Conservation (phyloP, 2,888 invertebrate genomes). For the Drosophila parthenogenetica region DNA sequence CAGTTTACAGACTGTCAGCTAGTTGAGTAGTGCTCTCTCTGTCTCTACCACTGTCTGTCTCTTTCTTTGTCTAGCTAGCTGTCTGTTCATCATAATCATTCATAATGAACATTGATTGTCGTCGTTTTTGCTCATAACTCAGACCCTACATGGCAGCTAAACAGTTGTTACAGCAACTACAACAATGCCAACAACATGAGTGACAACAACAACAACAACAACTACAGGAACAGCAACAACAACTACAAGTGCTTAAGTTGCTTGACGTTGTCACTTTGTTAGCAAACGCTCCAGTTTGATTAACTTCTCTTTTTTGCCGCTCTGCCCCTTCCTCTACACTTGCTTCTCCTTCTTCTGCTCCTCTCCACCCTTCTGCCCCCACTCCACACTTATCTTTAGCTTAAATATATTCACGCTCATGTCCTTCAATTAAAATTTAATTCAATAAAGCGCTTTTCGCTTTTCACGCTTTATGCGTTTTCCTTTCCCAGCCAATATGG, state of each 20-base stretch:
- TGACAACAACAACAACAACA: slow-evolving; percentile 1
- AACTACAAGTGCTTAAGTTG: slow-evolving; percentile 36
- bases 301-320: slow-evolving; percentile 3
- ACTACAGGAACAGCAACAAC: slow-evolving; percentile 1
- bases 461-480: slow-evolving; percentile 34
- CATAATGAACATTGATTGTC: slow-evolving; percentile 63
- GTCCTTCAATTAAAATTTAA: slow-evolving; percentile 79
- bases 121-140: slow-evolving; percentile 53
- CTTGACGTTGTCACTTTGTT: slow-evolving; percentile 24
- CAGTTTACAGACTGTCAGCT: neutral
- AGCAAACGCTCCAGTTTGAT: slow-evolving; percentile 29
- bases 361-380: too few species aligned
- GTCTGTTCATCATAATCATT: slow-evolving; percentile 73
- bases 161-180: slow-evolving; percentile 48
- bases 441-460: slow-evolving; percentile 69
- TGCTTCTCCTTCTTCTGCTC: neutral
- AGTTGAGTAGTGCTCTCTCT: neutral
- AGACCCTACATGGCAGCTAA: slow-evolving; percentile 48
- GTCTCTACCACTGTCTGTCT: neutral
- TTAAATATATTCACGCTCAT: slow-evolving; percentile 66
- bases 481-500: slow-evolving; percentile 57
- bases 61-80: neutral
- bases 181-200: slow-evolving; percentile 11
- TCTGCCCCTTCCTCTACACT: neutral
- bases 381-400: neutral